Evolutionary conservation across 2,888 invertebrate species (phyloP).

Genomic region (Tricholauxania praeusta): DNA sequence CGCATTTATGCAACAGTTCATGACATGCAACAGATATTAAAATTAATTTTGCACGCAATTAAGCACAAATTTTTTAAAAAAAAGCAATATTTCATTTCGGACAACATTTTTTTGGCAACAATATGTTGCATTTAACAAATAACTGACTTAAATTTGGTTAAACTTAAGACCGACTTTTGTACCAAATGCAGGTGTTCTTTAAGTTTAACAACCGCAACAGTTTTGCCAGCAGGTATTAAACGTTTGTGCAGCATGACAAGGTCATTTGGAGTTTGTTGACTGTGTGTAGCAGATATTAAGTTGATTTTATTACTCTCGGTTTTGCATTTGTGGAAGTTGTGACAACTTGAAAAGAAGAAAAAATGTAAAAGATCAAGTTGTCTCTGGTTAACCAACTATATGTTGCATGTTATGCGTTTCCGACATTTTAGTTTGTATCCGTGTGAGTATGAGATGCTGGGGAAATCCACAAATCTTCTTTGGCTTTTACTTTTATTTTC

Average conservation of each 20-base stretch:
- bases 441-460: too few relatives aligned
- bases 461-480: too few relatives aligned
- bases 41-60: slow-evolving; percentile 41
- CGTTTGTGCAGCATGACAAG: background rate
- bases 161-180: background rate
- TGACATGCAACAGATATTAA: background rate
- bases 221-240: background rate
- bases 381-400: too few relatives aligned
- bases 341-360: too few relatives aligned
- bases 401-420: too few relatives aligned
- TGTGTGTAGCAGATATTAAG: too few relatives aligned
- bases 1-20: background rate
- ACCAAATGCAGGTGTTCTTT: background rate
- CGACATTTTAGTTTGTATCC: too few relatives aligned
- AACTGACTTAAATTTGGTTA: background rate
- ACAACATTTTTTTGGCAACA: slow-evolving; percentile 11
- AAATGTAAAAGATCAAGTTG: too few relatives aligned
- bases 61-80: slow-evolving; percentile 11
- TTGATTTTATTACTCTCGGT: background rate
- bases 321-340: background rate
- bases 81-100: background rate
- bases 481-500: too few relatives aligned
- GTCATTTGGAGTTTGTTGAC: slow-evolving; percentile 5
- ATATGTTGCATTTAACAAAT: background rate
- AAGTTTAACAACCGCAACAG: background rate